Conservation (phyloP, 2,888 invertebrate genomes). For the Ethmia dodecea region DNA sequence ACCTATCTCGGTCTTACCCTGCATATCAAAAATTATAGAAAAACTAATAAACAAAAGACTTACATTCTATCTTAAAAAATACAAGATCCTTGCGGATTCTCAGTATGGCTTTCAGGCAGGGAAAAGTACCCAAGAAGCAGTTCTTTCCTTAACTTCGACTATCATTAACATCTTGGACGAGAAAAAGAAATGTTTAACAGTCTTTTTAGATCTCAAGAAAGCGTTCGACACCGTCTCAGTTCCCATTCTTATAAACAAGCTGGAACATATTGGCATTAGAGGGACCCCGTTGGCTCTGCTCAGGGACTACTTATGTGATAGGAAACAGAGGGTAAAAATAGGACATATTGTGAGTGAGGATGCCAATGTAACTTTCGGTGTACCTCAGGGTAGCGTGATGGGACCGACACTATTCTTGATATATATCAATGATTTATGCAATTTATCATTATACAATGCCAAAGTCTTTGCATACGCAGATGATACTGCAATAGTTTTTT, state of each 20-base stretch:
- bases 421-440: no score
- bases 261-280: not conserved
- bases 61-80: not conserved
- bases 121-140: no score
- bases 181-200: no score
- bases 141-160: no score
- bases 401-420: conserved; percentile 11
- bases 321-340: not conserved
- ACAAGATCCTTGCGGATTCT: not conserved
- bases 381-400: not conserved
- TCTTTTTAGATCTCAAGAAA: no score
- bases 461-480: not conserved
- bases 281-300: not conserved
- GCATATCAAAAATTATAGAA: conserved; percentile 7
- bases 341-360: not conserved
- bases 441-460: not conserved
- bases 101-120: not conserved
- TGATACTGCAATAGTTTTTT: not conserved
- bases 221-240: no score
- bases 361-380: not conserved
- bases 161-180: no score
- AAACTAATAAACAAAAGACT: conserved; percentile 5
- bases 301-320: not conserved
- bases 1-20: no score
- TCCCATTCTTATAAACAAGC: not conserved